Evolutionary conservation across 2,113 vertebrate species (phyloP).

Genomic region (Fregetta grallaria): DNA sequence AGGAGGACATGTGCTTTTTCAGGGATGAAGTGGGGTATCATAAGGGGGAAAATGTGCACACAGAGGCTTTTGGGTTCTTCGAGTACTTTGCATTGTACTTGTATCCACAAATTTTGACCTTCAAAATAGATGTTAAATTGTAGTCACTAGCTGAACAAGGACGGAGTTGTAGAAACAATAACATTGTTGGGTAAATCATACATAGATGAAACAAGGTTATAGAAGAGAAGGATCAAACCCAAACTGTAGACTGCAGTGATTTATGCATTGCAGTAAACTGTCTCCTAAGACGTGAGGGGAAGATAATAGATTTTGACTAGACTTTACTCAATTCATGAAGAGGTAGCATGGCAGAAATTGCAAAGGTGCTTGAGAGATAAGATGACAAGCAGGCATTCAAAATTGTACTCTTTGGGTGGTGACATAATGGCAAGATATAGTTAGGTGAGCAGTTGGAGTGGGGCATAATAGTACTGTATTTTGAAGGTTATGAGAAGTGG

Average conservation of each 20-base stretch:
- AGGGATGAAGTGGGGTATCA: neutral
- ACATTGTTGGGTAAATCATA: neutral
- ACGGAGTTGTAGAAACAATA: neutral
- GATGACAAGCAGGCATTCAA: neutral
- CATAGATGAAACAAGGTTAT: neutral
- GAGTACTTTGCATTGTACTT: neutral
- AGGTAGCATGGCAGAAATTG: neutral
- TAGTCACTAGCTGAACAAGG: neutral
- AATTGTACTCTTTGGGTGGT: neutral
- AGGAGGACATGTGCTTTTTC: neutral
- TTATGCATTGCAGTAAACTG: neutral
- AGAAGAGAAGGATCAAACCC: neutral
- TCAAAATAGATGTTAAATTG: neutral
- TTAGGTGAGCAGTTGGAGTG: neutral
- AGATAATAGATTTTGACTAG: neutral
- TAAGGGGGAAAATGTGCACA: accelerated
- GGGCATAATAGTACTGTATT: neutral
- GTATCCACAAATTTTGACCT: neutral
- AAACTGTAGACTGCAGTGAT: neutral
- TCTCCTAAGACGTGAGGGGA: neutral
- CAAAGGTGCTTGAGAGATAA: neutral
- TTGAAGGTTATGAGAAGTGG: neutral
- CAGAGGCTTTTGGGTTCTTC: neutral
- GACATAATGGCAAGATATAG: neutral
- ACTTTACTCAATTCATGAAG: neutral